Evolutionary conservation across 2,797 vertebrate species (phyloP).

Genomic region (Triplophysa bombifrons): DNA sequence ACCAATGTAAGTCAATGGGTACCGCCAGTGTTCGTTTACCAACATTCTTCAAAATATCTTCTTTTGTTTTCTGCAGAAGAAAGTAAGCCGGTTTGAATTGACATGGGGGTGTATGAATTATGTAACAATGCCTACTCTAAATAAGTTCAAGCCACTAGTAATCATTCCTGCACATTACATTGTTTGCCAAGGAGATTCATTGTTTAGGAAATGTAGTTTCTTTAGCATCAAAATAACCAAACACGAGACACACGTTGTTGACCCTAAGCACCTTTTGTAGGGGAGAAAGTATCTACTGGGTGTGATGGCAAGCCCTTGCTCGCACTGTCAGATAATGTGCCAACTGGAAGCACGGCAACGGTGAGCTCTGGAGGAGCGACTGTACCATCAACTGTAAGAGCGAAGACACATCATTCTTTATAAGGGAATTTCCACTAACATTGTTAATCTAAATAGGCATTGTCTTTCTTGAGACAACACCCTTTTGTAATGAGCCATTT

Average conservation of each 20-base stretch:
- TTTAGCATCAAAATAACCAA: neutral
- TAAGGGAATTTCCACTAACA: neutral
- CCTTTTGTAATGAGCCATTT: neutral
- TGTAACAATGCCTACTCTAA: neutral
- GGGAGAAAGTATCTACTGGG: conserved; percentile 51
- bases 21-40: neutral
- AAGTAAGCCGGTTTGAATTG: neutral
- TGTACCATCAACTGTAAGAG: conserved; percentile 62
- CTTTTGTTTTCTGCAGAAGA: neutral
- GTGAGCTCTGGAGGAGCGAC: conserved; percentile 64
- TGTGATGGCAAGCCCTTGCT: conserved; percentile 58
- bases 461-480: neutral
- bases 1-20: neutral
- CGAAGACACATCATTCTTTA: neutral
- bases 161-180: neutral
- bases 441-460: neutral
- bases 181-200: neutral
- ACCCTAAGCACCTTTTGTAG: conserved; percentile 50
- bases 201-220: neutral
- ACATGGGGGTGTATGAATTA: neutral
- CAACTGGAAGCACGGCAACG: conserved; percentile 63
- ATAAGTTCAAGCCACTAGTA: neutral
- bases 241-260: no score
- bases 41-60: neutral
- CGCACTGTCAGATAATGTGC: conserved; percentile 69